Evolutionary conservation across 2,113 vertebrate species (phyloP), one percentile per base, ranked within the genome.

Genomic region (Microtus montanus): DNA sequence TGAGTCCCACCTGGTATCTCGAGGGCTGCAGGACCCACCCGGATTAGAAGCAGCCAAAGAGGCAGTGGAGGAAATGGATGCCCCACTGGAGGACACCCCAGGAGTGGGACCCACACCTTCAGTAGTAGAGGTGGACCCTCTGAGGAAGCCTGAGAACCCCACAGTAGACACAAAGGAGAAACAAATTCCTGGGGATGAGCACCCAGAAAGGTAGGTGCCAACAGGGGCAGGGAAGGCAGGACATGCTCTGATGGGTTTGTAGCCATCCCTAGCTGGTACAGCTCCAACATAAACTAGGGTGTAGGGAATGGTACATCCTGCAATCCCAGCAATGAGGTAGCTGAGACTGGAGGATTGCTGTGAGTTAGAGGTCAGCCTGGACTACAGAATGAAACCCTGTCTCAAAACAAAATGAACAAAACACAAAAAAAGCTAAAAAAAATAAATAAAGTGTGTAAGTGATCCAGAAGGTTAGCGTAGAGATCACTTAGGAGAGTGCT

Each of bases 201-300:
- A 38, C 14, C 28, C 77, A 30, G 96, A 95, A 92, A 93, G 97
- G 97, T 98, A 96, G 30, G 96, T 95, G 73, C 20, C 66, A n/a
- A 6, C 9, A 66, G 54, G 85, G n/a, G 6, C 44, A 19, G 68
- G n/a, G 49, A 58, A 58, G n/a, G 10, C 0, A 7, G 77, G 35
- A 44, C 1, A 33, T 47, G 5, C 2, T 2, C 28, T 41, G 41
- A 22, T 26, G 47, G 66, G 17, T 47, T n/a, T 91, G n/a, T 38
- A 64, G 61, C 38, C 26, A 12, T 35, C 93, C 73, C 85, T 87
- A 78, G 30, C 63, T 47, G 35, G 10, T 15, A 7, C 35, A 49
- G 4, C 22, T 35, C 15, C 17, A 28, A 30, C 5, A 22, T 47
- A 49, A 47, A 85, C 58, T 41, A 11, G 82, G 4, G 38, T 6